Evolutionary conservation across 2,113 vertebrate species (phyloP), one percentile per base, ranked within the genome.

Genomic region (Neodontobutis hainanensis): DNA sequence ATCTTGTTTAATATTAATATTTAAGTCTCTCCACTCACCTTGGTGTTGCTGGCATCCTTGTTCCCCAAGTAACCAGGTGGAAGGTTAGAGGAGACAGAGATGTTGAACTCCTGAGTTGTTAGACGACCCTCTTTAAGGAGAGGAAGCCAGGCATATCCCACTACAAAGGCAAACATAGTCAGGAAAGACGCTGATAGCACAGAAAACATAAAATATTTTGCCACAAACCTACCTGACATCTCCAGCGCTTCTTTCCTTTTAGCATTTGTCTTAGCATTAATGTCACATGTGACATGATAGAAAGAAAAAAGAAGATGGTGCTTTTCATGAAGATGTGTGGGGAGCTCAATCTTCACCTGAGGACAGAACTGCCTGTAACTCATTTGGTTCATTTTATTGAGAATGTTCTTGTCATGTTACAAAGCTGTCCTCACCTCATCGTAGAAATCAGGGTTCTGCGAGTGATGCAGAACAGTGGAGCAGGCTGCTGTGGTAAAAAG

Each of bases 241-340:
- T 99, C 97, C 85, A 98, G 92, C 72, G 94, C 87, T 83, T 99
- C 97, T 93, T 96, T 99, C 92, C 96, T 98, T 91, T 98, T 99
- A 68, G 95, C 90, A 60, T 94, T 97, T 47, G 96, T 96, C 93
- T 99, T 99, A 60, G 97, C 95, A 73, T 97, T 97, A 90, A 99
- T 98, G 90, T 99, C 97, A 90, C 97, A 99, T 56, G 96, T 99
- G 86, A 99, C 92, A 44, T 99, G 97, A 89, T 96, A 96, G 89
- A 99, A 99, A 80, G 96, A 97, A 92, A 99, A 99, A 64, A 99
- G 92, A 80, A 99, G 92, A 83, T 99, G 97, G 87, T 99, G 97
- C 88, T 97, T 99, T 90, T 96, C 95, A 67, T 98, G 95, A 62
- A 99, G 95, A 58, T 97, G 95, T 65, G 95, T 98, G 52, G 97